These are phyloP conservation scores for Bradypodion ventrale DNA, from an alignment of 2,797 vertebrate genomes.

Conservation along the genomic window DNA sequence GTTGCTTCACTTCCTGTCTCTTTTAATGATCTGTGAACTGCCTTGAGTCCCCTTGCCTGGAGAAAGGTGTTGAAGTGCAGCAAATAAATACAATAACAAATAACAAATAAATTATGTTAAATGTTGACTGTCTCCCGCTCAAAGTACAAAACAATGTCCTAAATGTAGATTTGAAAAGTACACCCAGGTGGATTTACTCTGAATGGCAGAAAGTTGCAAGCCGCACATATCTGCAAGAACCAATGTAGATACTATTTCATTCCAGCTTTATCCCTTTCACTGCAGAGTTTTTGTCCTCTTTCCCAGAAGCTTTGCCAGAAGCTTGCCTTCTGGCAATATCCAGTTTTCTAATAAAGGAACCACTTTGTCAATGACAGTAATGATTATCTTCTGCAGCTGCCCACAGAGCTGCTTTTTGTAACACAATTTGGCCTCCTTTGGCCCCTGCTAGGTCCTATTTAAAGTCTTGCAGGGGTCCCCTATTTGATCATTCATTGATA, in stretches of 20 bases:
- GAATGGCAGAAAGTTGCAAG: slow-evolving; percentile 61
- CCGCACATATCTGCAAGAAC: slow-evolving; percentile 54
- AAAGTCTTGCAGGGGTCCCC: slow-evolving; percentile 81
- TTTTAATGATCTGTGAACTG: too few relatives aligned
- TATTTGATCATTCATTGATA: slow-evolving; percentile 87
- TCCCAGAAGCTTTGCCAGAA: slow-evolving; percentile 75
- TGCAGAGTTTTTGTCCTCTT: slow-evolving; percentile 73
- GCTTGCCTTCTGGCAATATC: slow-evolving; percentile 77
- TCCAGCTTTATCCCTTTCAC: slow-evolving; percentile 56
- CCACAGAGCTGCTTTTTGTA: slow-evolving; percentile 81
- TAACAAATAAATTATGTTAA: not conserved
- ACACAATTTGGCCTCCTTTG: slow-evolving; percentile 82
- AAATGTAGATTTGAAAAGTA: slow-evolving; percentile 20
- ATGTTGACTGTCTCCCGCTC: not conserved
- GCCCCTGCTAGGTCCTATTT: slow-evolving; percentile 80
- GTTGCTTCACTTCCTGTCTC: too few relatives aligned
- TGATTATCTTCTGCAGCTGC: slow-evolving; percentile 83
- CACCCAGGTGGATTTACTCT: slow-evolving; percentile 51
- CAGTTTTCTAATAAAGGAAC: slow-evolving; percentile 82
- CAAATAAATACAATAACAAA: too few relatives aligned
- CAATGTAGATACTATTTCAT: slow-evolving; percentile 1
- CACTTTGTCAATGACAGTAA: slow-evolving; percentile 80
- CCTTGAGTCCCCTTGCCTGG: too few relatives aligned
- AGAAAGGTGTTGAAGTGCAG: too few relatives aligned
- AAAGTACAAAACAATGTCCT: slow-evolving; percentile 17